Conservation (phyloP, 2,888 invertebrate species). For the Agrotis puta region DNA sequence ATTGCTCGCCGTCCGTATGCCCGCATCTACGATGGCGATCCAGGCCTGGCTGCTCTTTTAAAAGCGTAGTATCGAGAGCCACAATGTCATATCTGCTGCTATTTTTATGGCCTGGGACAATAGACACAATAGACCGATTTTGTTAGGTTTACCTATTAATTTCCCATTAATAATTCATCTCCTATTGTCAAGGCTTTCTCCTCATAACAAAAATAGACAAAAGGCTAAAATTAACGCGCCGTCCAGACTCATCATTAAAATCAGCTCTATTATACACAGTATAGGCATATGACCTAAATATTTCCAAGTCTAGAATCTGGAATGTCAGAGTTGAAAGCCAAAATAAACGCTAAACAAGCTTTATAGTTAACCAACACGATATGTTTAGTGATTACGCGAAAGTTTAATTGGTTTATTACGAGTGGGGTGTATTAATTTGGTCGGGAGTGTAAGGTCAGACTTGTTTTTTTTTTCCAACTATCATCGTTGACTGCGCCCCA, state of each 20-base stretch:
- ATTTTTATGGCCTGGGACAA: background rate
- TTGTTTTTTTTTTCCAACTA: slow-evolving; percentile 4
- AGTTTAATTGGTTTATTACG: slow-evolving; percentile 15
- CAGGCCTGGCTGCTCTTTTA: too few relatives aligned
- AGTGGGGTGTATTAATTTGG: slow-evolving; percentile 24
- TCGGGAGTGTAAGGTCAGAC: slow-evolving; percentile 17
- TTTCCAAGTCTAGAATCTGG: slow-evolving; percentile 50
- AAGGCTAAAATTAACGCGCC: background rate
- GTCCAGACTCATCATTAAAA: slow-evolving; percentile 28
- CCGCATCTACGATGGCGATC: too few relatives aligned
- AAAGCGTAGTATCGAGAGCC: too few relatives aligned
- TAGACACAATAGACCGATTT: background rate
- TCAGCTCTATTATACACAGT: slow-evolving; percentile 34
- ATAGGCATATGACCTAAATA: slow-evolving; percentile 66
- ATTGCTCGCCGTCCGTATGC: too few relatives aligned
- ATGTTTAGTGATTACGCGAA: slow-evolving; percentile 30
- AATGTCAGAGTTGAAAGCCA: slow-evolving; percentile 70
- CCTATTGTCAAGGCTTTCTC: background rate
- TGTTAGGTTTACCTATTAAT: background rate
- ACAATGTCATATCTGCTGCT: too few relatives aligned
- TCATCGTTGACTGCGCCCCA: background rate
- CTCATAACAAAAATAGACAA: slow-evolving; percentile 7
- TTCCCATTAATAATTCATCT: background rate
- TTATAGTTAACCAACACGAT: slow-evolving; percentile 55
- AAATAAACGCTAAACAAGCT: slow-evolving; percentile 55